A percentile compares a stretch with the other conserved stretches of the same genome.
Evolutionary conservation across 2,888 invertebrate genomes (phyloP).

Genomic region (Miltochrista miniata): DNA sequence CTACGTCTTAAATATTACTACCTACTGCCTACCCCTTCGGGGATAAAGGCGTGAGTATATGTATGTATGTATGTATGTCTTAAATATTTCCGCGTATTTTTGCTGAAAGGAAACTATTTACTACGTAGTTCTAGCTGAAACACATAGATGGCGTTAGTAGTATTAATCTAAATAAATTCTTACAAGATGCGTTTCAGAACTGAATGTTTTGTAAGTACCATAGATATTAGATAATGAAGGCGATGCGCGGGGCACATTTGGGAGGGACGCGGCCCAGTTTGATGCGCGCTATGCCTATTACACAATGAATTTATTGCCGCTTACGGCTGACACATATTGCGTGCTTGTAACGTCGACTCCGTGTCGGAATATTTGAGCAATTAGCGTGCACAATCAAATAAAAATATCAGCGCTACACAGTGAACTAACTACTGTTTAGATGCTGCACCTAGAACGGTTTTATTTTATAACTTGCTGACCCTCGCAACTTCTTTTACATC

Average conservation of each 20-base stretch:
- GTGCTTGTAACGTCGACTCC: conserved; percentile 64
- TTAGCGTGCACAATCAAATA: conserved; percentile 43
- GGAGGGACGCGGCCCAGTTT: conserved; percentile 78
- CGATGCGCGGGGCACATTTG: conserved; percentile 72
- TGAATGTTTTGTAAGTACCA: conserved; percentile 53
- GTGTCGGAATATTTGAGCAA: conserved; percentile 55
- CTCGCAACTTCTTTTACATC: too few species aligned
- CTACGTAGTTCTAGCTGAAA: too few species aligned
- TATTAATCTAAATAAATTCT: conserved; percentile 16
- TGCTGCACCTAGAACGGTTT: too few species aligned
- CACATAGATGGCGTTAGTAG: conserved; percentile 36
- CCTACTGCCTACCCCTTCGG: too few species aligned
- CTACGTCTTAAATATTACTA: too few species aligned
- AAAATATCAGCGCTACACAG: conserved; percentile 5
- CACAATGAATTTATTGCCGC: conserved; percentile 80
- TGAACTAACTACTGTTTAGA: conserved; percentile 22
- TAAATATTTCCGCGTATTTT: too few species aligned
- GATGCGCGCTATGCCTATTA: conserved; percentile 70
- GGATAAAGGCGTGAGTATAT: too few species aligned
- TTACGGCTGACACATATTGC: conserved; percentile 72
- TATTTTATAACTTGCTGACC: too few species aligned
- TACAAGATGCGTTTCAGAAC: conserved; percentile 63
- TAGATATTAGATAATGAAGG: conserved; percentile 41
- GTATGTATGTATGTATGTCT: too few species aligned
- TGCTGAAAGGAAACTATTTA: too few species aligned